These are phyloP conservation scores for Anguilla rostrata DNA, from an alignment of 2,113 vertebrate genomes.

Conservation along the genomic window DNA sequence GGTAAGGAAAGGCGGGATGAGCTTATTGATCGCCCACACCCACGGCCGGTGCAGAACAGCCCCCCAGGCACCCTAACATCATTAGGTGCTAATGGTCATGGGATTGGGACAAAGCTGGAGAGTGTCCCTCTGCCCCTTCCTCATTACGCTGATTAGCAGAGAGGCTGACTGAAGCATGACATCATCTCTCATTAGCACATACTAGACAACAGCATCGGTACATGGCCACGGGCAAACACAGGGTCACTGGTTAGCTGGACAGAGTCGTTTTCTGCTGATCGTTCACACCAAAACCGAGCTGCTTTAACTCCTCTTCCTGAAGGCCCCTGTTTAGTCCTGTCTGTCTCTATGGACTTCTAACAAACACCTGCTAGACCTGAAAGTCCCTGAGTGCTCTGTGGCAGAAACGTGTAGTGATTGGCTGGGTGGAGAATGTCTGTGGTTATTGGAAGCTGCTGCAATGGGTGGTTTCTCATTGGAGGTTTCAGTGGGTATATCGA, in stretches of 20 bases:
- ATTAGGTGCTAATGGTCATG: neutral
- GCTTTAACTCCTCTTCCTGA: neutral
- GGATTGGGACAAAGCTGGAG: neutral
- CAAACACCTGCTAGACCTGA: neutral
- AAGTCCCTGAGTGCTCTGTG: neutral
- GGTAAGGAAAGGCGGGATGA: neutral
- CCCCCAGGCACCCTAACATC: neutral
- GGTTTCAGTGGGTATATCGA: neutral
- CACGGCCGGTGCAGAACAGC: neutral
- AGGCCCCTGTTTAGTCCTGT: neutral
- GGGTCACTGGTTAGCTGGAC: neutral
- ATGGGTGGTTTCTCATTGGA: neutral
- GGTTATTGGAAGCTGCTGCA: neutral
- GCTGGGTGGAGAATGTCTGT: neutral
- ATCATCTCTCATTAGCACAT: conserved; percentile 8
- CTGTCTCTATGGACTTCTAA: neutral
- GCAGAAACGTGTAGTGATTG: neutral
- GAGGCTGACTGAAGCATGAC: neutral
- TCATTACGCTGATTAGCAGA: conserved; percentile 2
- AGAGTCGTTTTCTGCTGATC: neutral
- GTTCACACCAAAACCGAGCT: neutral
- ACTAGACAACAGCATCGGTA: neutral
- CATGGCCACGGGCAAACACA: neutral
- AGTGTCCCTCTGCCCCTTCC: neutral
- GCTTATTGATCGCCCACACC: neutral